Base-by-base conservation (phyloP, 2,888 invertebrate genomes). In the Microctonus aethiopoides region DNA sequence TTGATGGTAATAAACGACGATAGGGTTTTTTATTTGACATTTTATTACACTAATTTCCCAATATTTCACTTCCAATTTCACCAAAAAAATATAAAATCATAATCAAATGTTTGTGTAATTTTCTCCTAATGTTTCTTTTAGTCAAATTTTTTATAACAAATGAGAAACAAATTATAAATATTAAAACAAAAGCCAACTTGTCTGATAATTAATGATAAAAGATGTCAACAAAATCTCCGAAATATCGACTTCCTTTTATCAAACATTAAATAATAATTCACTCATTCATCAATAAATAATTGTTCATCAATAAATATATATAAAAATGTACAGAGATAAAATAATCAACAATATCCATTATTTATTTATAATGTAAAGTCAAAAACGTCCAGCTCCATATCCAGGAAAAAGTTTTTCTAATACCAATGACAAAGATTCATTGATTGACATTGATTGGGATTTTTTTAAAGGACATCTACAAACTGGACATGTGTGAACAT, bases 401-500 rank as follows among this genome's bases (percentile, higher is more conserved):
- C 94, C 94, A 0, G 94, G 91, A 82, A 93, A 91, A 34, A 95
- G 85, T 3, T 83, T 79, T 51, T 89, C 86, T 2, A 95, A 87
- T 0, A 90, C 89, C 1, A 86, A 80, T 34, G 88, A 87, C 6
- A 95, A 88, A 0, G 83, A 81, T 56, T 89, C 86, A 81, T 95
- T 95, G 0, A 88, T 79, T n/a, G 85, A 80, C 74, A 90, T 84
- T 56, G 87, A 77, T 76, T 87, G 89, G 72, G 89, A 87, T 72
- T 90, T 89, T 0, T 89, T 88, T 3, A 94, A 87, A n/a, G 89
- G 89, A 39, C 87, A 83, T 7, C 94, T 88, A 83, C 95, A 95
- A 68, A 89, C 89, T 0, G 95, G 93, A 81, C 95, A 95, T 0
- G 86, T 87, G 75, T 87, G 89, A 0, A 91, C 88, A 32, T 90